phyloP scores from a whole-genome alignment of 2,888 invertebrate genomes.

The Dolichomitus sp. region DNA sequence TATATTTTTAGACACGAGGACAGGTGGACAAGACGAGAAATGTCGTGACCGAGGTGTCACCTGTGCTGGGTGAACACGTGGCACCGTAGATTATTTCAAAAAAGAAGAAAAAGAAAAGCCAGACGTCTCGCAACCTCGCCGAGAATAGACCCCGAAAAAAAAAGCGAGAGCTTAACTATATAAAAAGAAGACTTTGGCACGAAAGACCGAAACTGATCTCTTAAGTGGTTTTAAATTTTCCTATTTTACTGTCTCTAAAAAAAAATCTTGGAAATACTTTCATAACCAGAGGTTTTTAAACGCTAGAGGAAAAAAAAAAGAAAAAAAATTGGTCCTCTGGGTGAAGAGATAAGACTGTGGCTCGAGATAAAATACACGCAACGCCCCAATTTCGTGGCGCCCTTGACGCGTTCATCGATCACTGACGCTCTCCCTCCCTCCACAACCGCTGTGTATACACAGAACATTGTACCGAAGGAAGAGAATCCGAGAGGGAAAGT shows the following conservation, averaged over 20 bases:
- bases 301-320: not conserved
- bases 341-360: constrained; percentile 27
- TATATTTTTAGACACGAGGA: constrained; percentile 10
- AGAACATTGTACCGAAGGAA: constrained; percentile 1
- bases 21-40: constrained; percentile 34
- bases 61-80: not conserved
- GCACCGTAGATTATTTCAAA: not conserved
- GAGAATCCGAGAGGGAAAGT: constrained; percentile 41
- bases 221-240: not conserved
- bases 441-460: not conserved
- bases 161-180: not conserved
- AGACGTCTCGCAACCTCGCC: constrained; percentile 11
- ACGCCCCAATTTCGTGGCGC: constrained; percentile 62
- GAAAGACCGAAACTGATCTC: not conserved
- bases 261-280: not conserved
- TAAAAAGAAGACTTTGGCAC: not conserved
- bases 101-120: not conserved
- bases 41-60: constrained; percentile 8
- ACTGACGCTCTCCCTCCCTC: not conserved
- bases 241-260: not conserved
- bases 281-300: not conserved
- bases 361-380: constrained; percentile 43
- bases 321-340: not conserved
- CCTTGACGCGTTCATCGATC: constrained; percentile 61
- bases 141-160: not conserved